phyloP scores from a whole-genome alignment of 2,113 vertebrate genomes.

The Odobenus rosmarus region DNA sequence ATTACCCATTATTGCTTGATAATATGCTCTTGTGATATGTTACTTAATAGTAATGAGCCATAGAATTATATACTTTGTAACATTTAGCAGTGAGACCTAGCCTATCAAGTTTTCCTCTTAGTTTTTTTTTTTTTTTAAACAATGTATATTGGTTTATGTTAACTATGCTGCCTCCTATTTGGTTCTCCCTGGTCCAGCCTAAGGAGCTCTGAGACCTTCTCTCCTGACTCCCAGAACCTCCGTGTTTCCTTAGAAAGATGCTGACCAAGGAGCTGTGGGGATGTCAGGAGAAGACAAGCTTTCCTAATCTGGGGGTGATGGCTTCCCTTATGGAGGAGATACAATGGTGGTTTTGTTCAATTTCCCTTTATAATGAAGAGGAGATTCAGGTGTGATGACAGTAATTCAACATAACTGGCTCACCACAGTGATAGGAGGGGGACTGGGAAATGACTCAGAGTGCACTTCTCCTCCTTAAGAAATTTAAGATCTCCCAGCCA shows the following conservation, averaged over 20 bases:
- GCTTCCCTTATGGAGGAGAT: neutral
- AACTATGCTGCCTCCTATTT: neutral
- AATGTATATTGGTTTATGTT: neutral
- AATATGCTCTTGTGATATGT: neutral
- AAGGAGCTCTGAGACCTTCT: too few species aligned
- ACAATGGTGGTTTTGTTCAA: neutral
- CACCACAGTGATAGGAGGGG: neutral
- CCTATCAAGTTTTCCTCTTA: neutral
- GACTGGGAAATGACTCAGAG: neutral
- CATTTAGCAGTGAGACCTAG: neutral
- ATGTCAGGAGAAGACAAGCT: neutral
- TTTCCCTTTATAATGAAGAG: neutral
- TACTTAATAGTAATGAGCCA: neutral
- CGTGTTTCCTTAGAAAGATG: neutral
- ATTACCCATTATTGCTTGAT: neutral
- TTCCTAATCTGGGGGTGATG: neutral
- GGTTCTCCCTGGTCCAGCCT: neutral
- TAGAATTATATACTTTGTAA: neutral
- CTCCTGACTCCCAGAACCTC: neutral
- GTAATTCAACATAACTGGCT: neutral
- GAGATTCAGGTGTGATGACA: neutral
- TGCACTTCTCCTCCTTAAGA: neutral
- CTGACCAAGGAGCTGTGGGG: neutral
- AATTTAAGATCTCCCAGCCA: neutral
- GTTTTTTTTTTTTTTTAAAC: neutral